phyloP scores from a whole-genome alignment of 2,797 vertebrate genomes.

The Erpetoichthys calabaricus region DNA sequence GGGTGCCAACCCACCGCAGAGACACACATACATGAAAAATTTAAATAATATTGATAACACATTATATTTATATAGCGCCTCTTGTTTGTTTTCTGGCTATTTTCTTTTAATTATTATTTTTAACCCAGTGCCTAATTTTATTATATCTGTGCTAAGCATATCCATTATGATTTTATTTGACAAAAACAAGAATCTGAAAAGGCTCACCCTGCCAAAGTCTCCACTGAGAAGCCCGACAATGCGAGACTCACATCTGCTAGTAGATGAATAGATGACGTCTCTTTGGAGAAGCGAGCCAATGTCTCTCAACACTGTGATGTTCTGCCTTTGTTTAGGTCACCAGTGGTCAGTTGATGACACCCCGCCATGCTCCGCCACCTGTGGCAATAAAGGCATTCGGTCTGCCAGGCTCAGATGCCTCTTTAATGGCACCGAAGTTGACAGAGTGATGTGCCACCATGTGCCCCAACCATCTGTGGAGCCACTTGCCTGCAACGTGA shows the following conservation, averaged over 20 bases:
- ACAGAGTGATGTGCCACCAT: constrained; percentile 41
- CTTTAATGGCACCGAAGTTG: constrained; percentile 36
- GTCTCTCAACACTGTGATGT: constrained; percentile 32
- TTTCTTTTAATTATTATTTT: too few species aligned
- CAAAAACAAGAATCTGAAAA: too few species aligned
- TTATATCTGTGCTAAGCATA: too few species aligned
- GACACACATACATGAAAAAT: too few species aligned
- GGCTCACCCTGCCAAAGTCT: too few species aligned
- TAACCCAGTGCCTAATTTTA: too few species aligned
- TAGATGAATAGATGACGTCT: background rate
- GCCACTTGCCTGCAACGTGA: constrained; percentile 53
- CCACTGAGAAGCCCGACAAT: too few species aligned
- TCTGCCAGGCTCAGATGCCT: constrained; percentile 53
- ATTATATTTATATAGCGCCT: too few species aligned
- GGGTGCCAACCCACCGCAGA: too few species aligned
- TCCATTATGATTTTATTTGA: too few species aligned
- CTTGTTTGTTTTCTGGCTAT: too few species aligned
- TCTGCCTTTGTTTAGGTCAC: constrained; percentile 35
- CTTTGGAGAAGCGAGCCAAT: constrained; percentile 22
- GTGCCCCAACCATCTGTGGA: constrained; percentile 44
- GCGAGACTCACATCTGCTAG: background rate
- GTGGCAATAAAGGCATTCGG: constrained; percentile 49
- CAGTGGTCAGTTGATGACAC: constrained; percentile 41
- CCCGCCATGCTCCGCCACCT: constrained; percentile 45
- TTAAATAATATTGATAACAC: too few species aligned